A percentile compares a stretch with the other conserved stretches of the same genome.
phyloP scores from a whole-genome alignment of 2,888 invertebrate genomes.

The Phorcus lineatus region DNA sequence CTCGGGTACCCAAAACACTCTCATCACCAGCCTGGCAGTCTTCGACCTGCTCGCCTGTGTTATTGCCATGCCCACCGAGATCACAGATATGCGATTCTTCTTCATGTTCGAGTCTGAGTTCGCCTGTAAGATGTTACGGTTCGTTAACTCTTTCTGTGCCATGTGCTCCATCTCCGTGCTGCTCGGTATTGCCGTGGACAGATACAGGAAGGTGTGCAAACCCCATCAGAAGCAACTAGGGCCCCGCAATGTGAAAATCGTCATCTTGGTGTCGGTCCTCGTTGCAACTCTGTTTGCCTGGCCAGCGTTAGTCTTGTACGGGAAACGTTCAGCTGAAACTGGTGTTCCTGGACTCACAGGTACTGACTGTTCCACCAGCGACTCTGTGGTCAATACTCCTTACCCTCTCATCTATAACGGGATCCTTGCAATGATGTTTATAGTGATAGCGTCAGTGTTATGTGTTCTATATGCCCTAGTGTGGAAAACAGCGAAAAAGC shows the following conservation, averaged over 20 bases:
- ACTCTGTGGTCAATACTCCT: conserved; percentile 39
- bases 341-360: conserved; percentile 48
- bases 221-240: conserved; percentile 56
- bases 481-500: conserved; percentile 39
- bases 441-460: conserved; percentile 42
- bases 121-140: conserved; percentile 58
- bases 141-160: conserved; percentile 54
- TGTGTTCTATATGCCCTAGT: conserved; percentile 52
- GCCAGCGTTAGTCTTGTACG: conserved; percentile 56
- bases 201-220: conserved; percentile 59
- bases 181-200: conserved; percentile 57
- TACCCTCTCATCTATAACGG: conserved; percentile 53
- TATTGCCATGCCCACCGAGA: conserved; percentile 59
- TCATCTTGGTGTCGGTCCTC: conserved; percentile 44
- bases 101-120: conserved; percentile 57
- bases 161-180: conserved; percentile 60
- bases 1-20: conserved; percentile 54
- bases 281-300: conserved; percentile 51
- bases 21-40: conserved; percentile 56
- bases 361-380: conserved; percentile 57
- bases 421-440: conserved; percentile 50
- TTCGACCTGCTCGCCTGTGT: conserved; percentile 60
- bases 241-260: conserved; percentile 46
- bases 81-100: conserved; percentile 58
- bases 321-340: conserved; percentile 47